Evolutionary conservation across 2,113 vertebrate genomes (phyloP).

Genomic region (Xyrauchen texanus): DNA sequence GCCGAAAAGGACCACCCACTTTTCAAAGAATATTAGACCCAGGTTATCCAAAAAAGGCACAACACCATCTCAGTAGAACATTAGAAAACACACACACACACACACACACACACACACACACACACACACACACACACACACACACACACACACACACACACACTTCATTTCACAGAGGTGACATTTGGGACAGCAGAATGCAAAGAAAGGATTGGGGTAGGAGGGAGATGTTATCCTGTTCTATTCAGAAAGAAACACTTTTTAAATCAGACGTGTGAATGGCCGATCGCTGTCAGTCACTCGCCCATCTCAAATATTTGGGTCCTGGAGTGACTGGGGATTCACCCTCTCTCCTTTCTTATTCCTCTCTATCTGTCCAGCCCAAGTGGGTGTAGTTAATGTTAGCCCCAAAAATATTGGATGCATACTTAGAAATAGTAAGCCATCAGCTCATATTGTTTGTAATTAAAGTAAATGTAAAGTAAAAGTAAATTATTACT

Average conservation of each 20-base stretch:
- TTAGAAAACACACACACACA: background rate
- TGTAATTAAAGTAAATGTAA: too few relatives aligned
- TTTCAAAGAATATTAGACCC: background rate
- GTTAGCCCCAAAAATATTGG: background rate
- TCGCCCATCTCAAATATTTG: constrained; percentile 16
- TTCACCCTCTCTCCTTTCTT: constrained; percentile 13
- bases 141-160: constrained; percentile 7
- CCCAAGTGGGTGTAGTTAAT: background rate
- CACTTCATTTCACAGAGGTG: constrained; percentile 31
- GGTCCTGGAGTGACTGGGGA: constrained; percentile 29
- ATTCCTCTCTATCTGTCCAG: background rate
- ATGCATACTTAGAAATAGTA: too few relatives aligned
- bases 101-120: constrained; percentile 10
- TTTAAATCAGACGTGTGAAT: constrained; percentile 45
- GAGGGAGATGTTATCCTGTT: constrained; percentile 44
- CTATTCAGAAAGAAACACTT: constrained; percentile 29
- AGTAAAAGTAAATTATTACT: too few relatives aligned
- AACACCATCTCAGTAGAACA: background rate
- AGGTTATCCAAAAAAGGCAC: background rate
- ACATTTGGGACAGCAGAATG: constrained; percentile 39
- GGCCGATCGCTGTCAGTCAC: constrained; percentile 35
- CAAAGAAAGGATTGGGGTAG: constrained; percentile 5
- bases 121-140: constrained; percentile 3
- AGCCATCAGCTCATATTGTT: too few relatives aligned
- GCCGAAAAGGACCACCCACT: too few relatives aligned